Conservation (phyloP, 2,113 vertebrate species). For the Pyxicephalus adspersus region DNA sequence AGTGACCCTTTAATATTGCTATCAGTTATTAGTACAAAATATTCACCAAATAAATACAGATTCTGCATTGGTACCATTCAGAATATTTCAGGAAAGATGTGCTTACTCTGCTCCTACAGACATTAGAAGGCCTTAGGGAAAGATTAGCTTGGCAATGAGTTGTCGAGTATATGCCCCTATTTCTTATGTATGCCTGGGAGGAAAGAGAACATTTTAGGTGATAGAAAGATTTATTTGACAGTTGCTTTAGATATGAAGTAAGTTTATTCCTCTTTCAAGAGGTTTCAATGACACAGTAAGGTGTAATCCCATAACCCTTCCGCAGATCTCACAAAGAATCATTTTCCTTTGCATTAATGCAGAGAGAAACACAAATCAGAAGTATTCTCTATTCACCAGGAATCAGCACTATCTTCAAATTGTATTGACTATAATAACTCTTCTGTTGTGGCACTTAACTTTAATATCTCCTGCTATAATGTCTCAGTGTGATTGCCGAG, state of each 20-base stretch:
- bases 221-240: constrained; percentile 18
- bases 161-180: constrained; percentile 9
- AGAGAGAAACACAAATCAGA: background rate
- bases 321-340: constrained; percentile 11
- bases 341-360: constrained; percentile 13
- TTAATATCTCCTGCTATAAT: constrained; percentile 23
- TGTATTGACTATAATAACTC: constrained; percentile 22
- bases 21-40: background rate
- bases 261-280: constrained; percentile 3
- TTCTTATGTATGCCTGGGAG: constrained; percentile 32
- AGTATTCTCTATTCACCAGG: constrained; percentile 18
- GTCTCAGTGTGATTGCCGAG: background rate
- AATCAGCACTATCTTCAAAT: constrained; percentile 3
- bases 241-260: background rate
- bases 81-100: background rate
- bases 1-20: too few species aligned
- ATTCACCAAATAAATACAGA: background rate
- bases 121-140: constrained; percentile 3
- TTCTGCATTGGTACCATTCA: background rate
- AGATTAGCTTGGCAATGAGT: constrained; percentile 1
- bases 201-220: constrained; percentile 16
- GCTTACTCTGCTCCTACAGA: background rate
- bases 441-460: constrained; percentile 5
- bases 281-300: background rate
- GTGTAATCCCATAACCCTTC: constrained; percentile 15